Base-by-base conservation (phyloP, 2,113 vertebrate genomes). In the Plotosus lineatus region DNA sequence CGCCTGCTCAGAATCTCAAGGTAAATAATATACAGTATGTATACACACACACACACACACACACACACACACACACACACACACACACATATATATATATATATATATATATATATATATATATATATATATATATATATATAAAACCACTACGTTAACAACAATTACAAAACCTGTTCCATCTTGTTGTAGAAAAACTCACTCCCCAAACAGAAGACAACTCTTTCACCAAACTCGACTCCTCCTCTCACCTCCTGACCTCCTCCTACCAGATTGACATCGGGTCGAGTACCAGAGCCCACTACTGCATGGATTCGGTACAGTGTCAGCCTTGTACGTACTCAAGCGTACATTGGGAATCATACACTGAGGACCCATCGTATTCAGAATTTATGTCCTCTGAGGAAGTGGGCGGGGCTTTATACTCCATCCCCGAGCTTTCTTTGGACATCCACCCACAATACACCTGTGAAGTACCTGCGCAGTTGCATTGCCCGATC, bases 291-390 rank as follows among this genome's bases (percentile, higher is more conserved):
- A 38, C 46, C 15, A 28, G 46, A 17, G 58, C 51, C 79, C 56
- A 60, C 56, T 81, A 77, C 80, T 69, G 75, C 3, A 23, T 60
- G 26, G 85, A 81, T 8, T 33, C 69, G 4, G 31, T 46, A 31
- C 77, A 66, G 68, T 61, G 40, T 6, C 82, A 76, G 73, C 79
- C 79, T 2, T 83, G 83, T 60, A 81, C 85, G 80, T 85, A 83
- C 31, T 42, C 56, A 48, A 46, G 40, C 15, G 61, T 81, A 28
- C 77, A 74, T n/a, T 87, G 85, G 83, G 80, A 82, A 1, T 78
- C 81, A 61, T 81, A 83, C 42, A 44, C 56, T 3, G 80, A 84
- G 31, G 77, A 60, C 46, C 55, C 78, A 14, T 11, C 80, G 23
- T 84, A 82, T 44, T 74, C 78, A 51, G 60, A 28, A 8, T 78